Conservation (phyloP, 1,140 invertebrate genomes). For the Philotrypesis tridentata region DNA sequence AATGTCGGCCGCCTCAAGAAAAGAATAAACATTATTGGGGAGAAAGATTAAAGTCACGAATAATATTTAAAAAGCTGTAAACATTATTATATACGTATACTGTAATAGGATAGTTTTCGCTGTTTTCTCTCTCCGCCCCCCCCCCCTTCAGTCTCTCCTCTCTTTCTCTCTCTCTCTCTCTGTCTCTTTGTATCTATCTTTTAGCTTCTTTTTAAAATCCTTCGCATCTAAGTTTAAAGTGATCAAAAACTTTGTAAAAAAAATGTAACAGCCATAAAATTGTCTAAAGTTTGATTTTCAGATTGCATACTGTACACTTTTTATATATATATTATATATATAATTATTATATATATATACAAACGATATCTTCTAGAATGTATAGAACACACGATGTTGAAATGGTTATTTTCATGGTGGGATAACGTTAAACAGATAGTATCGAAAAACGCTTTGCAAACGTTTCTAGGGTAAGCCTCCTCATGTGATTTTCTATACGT, state of each 20-base stretch:
- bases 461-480: conserved; percentile 65
- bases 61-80: not conserved
- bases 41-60: not conserved
- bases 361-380: not conserved
- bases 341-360: not conserved
- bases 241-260: not conserved
- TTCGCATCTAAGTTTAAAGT: not conserved
- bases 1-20: too few relatives aligned
- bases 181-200: too few relatives aligned
- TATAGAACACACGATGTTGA: not conserved
- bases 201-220: not conserved
- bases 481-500: not conserved
- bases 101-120: not conserved
- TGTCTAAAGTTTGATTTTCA: not conserved
- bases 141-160: too few relatives aligned
- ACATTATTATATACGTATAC: not conserved
- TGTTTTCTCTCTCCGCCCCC: too few relatives aligned
- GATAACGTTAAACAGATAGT: conserved; percentile 9
- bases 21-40: not conserved
- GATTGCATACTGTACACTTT: not conserved
- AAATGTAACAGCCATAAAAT: not conserved
- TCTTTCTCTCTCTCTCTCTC: too few relatives aligned
- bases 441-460: conserved; percentile 63
- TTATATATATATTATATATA: not conserved
- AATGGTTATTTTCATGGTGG: conserved; percentile 1